Evolutionary conservation across 2,113 vertebrate genomes (phyloP).

Genomic region (Aegotheles bennettii): DNA sequence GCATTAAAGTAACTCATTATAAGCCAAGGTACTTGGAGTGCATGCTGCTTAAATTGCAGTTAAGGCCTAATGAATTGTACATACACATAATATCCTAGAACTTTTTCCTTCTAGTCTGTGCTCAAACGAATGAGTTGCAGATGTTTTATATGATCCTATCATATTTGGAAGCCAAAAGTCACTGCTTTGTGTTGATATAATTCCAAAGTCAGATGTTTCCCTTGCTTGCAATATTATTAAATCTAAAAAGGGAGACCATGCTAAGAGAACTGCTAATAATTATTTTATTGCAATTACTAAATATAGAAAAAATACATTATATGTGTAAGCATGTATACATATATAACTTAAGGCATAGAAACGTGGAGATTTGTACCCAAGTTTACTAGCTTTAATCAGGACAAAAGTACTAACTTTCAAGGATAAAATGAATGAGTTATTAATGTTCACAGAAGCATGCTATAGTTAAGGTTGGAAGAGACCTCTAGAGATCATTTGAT

Average conservation of each 20-base stretch:
- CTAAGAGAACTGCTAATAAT: neutral
- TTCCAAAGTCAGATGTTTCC: conserved; percentile 50
- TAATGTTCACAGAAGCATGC: neutral
- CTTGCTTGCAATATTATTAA: conserved; percentile 3
- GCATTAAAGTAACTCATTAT: conserved; percentile 2
- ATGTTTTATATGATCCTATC: conserved; percentile 49
- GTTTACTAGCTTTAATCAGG: neutral
- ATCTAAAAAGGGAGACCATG: neutral
- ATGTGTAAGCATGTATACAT: neutral
- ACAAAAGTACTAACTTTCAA: neutral
- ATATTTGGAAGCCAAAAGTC: conserved; percentile 36
- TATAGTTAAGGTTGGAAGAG: neutral
- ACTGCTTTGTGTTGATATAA: conserved; percentile 34
- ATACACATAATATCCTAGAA: conserved; percentile 9
- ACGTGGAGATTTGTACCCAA: neutral
- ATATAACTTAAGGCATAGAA: neutral
- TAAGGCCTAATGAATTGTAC: conserved; percentile 26
- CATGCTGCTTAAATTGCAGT: conserved; percentile 36
- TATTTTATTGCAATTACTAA: neutral
- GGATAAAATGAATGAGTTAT: neutral
- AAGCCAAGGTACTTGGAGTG: neutral
- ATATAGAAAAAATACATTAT: neutral
- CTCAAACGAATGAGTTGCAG: conserved; percentile 49
- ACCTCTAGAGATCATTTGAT: neutral
- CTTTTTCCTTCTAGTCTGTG: conserved; percentile 38